phyloP scores from a whole-genome alignment of 2,113 vertebrate genomes.

The Xerus inauris region DNA sequence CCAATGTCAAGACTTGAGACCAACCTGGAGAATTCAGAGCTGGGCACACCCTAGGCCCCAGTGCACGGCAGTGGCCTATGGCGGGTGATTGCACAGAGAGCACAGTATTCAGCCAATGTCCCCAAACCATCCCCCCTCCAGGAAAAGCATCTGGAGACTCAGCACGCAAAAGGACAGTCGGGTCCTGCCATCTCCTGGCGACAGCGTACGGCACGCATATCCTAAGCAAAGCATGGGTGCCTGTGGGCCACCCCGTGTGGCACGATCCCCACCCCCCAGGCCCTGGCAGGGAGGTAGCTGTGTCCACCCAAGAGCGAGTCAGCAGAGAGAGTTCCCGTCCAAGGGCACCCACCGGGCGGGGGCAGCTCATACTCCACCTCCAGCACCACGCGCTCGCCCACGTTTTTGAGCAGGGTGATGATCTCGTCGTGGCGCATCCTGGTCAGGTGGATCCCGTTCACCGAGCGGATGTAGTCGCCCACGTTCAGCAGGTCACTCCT shows the following conservation, averaged over 20 bases:
- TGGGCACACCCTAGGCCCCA: neutral
- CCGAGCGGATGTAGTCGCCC: slow-evolving; percentile 97
- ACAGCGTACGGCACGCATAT: neutral
- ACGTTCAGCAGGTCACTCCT: slow-evolving; percentile 98
- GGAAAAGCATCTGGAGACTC: neutral
- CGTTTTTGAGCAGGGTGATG: slow-evolving; percentile 97
- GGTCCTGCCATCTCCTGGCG: neutral
- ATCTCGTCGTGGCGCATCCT: slow-evolving; percentile 97
- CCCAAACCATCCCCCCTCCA: too few species aligned
- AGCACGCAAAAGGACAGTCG: fast-evolving
- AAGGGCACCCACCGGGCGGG: slow-evolving; percentile 90
- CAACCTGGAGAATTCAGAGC: slow-evolving; percentile 3
- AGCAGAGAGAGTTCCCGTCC: slow-evolving; percentile 41
- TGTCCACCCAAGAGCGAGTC: too few species aligned
- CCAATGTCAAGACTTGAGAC: neutral
- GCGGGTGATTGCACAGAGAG: neutral
- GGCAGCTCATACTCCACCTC: slow-evolving; percentile 98
- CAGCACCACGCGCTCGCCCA: slow-evolving; percentile 96
- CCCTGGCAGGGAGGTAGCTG: neutral
- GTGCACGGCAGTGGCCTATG: neutral
- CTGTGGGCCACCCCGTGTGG: neutral
- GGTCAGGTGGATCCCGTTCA: slow-evolving; percentile 97
- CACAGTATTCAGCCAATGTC: neutral
- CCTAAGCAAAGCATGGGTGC: neutral
- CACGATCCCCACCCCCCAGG: neutral